Percentiles rank a stretch among this genome's conserved stretches.
phyloP scores from a whole-genome alignment of 2,113 vertebrate genomes.

The Ciconia maguari region DNA sequence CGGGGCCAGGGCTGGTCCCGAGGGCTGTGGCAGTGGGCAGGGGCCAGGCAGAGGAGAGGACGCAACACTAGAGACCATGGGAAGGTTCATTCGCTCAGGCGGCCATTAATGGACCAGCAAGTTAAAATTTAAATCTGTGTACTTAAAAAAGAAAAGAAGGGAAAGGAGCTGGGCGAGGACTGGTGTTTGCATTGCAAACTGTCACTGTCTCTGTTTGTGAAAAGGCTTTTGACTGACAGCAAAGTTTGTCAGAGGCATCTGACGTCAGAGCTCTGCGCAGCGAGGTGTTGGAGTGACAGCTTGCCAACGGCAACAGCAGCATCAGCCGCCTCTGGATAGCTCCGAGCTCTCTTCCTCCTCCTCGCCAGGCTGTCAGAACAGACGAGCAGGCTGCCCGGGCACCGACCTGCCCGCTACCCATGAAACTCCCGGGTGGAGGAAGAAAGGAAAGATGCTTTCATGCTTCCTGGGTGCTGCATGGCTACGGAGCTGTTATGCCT shows the following conservation, averaged over 20 bases:
- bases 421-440: neutral
- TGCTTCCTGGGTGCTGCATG: neutral
- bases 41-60: neutral
- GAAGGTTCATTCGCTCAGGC: neutral
- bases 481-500: rapidly evolving
- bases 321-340: neutral
- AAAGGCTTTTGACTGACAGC: slow-evolving; percentile 51
- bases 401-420: neutral
- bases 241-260: slow-evolving; percentile 42
- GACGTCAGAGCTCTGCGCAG: slow-evolving; percentile 25
- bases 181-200: neutral
- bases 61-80: neutral
- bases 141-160: neutral
- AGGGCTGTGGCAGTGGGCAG: neutral
- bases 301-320: neutral
- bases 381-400: neutral
- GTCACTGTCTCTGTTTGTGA: neutral
- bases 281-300: neutral
- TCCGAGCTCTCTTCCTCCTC: neutral
- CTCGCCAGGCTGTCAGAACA: neutral
- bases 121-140: neutral
- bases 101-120: neutral
- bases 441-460: neutral
- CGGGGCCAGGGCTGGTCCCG: rapidly evolving
- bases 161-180: neutral